Evolutionary conservation across 2,888 invertebrate genomes (phyloP).

Genomic region (Drosophila emarginata): DNA sequence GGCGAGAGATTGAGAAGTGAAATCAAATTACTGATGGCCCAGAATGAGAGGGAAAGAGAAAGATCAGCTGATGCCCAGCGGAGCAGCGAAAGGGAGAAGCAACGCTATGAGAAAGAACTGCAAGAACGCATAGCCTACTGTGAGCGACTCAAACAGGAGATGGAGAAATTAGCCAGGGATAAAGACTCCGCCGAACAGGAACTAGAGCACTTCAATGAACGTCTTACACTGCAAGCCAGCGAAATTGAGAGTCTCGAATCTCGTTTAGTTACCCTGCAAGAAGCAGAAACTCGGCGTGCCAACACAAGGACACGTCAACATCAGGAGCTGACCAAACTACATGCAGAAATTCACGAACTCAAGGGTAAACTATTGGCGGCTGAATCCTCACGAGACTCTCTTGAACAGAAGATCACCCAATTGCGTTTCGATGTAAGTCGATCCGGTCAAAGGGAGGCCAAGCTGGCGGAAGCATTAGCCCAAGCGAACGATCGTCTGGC

Average conservation of each 20-base stretch:
- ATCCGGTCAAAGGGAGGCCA: constrained; percentile 80
- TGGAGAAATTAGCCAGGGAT: constrained; percentile 81
- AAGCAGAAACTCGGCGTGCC: constrained; percentile 79
- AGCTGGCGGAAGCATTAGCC: constrained; percentile 79
- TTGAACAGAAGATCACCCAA: constrained; percentile 74
- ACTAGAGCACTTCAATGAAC: constrained; percentile 80
- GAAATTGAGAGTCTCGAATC: constrained; percentile 84
- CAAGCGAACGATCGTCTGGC: constrained; percentile 72
- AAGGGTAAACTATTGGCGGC: constrained; percentile 66
- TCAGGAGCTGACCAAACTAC: constrained; percentile 77
- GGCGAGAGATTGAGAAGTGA: constrained; percentile 84
- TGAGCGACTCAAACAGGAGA: constrained; percentile 81
- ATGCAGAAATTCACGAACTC: constrained; percentile 79
- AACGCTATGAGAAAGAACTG: constrained; percentile 81
- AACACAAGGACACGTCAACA: constrained; percentile 80
- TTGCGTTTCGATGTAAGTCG: constrained; percentile 81
- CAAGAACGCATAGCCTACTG: constrained; percentile 81
- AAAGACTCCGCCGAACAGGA: constrained; percentile 80
- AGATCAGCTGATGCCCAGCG: constrained; percentile 83
- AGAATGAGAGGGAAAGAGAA: constrained; percentile 84
- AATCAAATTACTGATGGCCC: constrained; percentile 83
- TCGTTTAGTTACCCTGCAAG: constrained; percentile 82
- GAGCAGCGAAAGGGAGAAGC: constrained; percentile 82
- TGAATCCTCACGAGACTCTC: constrained; percentile 72
- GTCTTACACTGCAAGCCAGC: constrained; percentile 77